A percentile compares a stretch with the other conserved stretches of the same genome.
Conservation (phyloP, 1,140 invertebrate genomes). For the Eurytemora carolleeae region DNA sequence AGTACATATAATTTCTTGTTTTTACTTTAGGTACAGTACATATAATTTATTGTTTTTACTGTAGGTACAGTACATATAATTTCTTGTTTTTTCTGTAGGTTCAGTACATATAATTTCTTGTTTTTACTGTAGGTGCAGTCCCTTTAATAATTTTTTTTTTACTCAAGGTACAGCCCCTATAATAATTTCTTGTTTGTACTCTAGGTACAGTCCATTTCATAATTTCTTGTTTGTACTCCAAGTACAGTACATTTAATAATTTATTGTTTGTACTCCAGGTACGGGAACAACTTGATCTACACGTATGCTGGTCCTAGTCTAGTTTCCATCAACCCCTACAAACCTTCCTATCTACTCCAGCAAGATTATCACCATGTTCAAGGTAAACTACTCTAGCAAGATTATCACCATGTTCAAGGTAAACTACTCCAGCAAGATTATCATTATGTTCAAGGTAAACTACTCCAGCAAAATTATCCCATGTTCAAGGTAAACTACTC, state of each 20-base stretch:
- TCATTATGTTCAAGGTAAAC: too few relatives aligned
- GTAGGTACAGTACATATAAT: too few relatives aligned
- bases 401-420: too few relatives aligned
- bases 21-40: too few relatives aligned
- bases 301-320: slow-evolving; percentile 66
- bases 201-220: slow-evolving; percentile 81
- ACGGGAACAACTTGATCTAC: slow-evolving; percentile 63
- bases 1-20: too few relatives aligned
- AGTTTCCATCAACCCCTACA: slow-evolving; percentile 57
- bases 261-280: slow-evolving; percentile 59
- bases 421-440: too few relatives aligned
- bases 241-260: too few relatives aligned
- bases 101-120: too few relatives aligned
- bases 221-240: slow-evolving; percentile 68
- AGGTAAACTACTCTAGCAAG: background rate
- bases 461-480: too few relatives aligned
- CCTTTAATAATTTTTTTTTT: slow-evolving; percentile 65
- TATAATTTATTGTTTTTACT: too few relatives aligned
- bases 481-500: too few relatives aligned
- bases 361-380: slow-evolving; percentile 77
- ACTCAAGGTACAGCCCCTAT: slow-evolving; percentile 14
- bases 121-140: slow-evolving; percentile 73
- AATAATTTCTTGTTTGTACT: background rate
- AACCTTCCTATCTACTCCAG: slow-evolving; percentile 71
- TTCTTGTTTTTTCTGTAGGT: too few relatives aligned